Conservation (phyloP, 2,797 vertebrate species). For the Siniperca scherzeri region DNA sequence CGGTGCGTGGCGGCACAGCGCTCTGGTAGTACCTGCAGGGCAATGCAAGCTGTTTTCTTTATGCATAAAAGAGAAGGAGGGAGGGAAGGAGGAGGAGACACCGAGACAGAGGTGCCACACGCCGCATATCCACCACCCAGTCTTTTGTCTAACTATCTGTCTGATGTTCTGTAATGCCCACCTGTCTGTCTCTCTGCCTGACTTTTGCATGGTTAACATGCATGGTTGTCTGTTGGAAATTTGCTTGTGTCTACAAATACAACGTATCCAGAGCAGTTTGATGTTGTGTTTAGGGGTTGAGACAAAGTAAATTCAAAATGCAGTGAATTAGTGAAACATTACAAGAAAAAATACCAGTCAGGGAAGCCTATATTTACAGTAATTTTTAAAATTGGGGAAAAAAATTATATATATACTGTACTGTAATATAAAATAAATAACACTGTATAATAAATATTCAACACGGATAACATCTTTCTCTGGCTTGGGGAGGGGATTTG, state of each 20-base stretch:
- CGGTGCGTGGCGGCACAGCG: constrained; percentile 74
- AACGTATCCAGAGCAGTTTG: background rate
- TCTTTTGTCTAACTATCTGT: constrained; percentile 66
- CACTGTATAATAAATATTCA: background rate
- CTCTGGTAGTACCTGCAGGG: constrained; percentile 88
- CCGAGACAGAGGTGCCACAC: constrained; percentile 42
- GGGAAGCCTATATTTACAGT: background rate
- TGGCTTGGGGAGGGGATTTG: background rate
- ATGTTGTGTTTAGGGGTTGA: background rate
- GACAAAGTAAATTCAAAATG: constrained; percentile 1
- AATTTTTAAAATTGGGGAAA: background rate
- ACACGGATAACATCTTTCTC: background rate
- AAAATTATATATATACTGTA: background rate
- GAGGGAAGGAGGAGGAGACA: constrained; percentile 40
- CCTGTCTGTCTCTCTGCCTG: constrained; percentile 37
- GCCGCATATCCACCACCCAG: constrained; percentile 48
- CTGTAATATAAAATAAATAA: background rate
- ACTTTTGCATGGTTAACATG: constrained; percentile 18
- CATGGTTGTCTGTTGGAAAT: constrained; percentile 5
- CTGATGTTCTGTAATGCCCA: constrained; percentile 45
- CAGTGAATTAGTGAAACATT: background rate
- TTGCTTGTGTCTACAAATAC: background rate
- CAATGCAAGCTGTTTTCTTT: constrained; percentile 88
- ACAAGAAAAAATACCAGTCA: too few relatives aligned
- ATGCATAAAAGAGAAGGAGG: constrained; percentile 82